These are phyloP conservation scores for Xiphophorus hellerii DNA, from an alignment of 2,113 vertebrate genomes.

Conservation along the genomic window DNA sequence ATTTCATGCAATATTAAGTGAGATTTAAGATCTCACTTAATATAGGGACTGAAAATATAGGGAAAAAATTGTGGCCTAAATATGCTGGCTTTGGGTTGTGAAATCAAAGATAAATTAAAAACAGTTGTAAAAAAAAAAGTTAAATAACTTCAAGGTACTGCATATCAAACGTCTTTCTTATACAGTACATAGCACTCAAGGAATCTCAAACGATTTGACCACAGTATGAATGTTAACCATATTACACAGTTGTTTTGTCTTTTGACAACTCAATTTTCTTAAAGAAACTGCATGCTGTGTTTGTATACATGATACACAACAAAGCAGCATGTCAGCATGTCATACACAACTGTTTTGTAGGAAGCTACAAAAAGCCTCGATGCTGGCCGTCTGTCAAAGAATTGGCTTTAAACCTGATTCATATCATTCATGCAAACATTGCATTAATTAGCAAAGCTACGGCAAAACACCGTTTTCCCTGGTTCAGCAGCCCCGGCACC, in stretches of 20 bases:
- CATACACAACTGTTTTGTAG: conserved; percentile 1
- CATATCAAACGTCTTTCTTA: background rate
- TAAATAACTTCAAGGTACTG: background rate
- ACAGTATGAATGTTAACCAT: background rate
- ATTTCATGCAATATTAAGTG: background rate
- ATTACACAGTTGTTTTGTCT: background rate
- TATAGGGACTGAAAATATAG: background rate
- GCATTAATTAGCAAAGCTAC: conserved; percentile 64
- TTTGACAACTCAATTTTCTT: background rate
- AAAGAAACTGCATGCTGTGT: background rate
- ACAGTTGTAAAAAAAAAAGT: background rate
- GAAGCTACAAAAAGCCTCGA: conserved; percentile 5
- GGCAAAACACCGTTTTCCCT: conserved; percentile 50
- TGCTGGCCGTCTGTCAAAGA: conserved; percentile 45
- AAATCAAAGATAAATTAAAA: background rate
- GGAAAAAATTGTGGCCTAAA: background rate
- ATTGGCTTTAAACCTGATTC: conserved; percentile 50
- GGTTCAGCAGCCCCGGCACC: conserved; percentile 64
- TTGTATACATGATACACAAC: background rate
- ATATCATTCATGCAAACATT: conserved; percentile 56
- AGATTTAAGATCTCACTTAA: background rate
- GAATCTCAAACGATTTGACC: background rate
- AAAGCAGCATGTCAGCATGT: background rate
- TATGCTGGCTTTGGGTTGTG: background rate
- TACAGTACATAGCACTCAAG: background rate